phyloP scores from a whole-genome alignment of 2,888 invertebrate genomes.

The Cistogaster globosa region DNA sequence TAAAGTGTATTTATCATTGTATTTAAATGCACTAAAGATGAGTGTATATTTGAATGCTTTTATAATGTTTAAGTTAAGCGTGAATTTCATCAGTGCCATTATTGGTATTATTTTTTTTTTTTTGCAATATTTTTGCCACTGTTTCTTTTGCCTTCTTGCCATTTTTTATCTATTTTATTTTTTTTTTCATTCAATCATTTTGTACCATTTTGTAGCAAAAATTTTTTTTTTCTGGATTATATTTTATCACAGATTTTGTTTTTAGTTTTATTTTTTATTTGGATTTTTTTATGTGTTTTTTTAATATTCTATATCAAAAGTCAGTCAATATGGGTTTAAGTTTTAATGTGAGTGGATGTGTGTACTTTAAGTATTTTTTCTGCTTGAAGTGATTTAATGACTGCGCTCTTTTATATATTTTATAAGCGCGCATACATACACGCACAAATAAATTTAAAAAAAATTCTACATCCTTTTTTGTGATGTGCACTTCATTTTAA shows the following conservation, averaged over 20 bases:
- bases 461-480: slow-evolving; percentile 50
- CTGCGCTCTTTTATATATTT: slow-evolving; percentile 61
- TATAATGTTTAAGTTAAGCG: slow-evolving; percentile 70
- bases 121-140: slow-evolving; percentile 44
- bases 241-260: slow-evolving; percentile 59
- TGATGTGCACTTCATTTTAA: slow-evolving; percentile 69
- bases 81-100: slow-evolving; percentile 70
- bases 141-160: neutral
- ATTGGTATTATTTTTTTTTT: slow-evolving; percentile 59
- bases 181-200: slow-evolving; percentile 35
- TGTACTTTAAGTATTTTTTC: slow-evolving; percentile 70
- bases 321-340: slow-evolving; percentile 69
- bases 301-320: slow-evolving; percentile 55
- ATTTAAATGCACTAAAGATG: slow-evolving; percentile 61
- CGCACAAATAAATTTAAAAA: neutral
- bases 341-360: slow-evolving; percentile 32
- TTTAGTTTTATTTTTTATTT: slow-evolving; percentile 33
- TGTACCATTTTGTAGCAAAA: neutral
- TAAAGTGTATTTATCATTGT: slow-evolving; percentile 52
- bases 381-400: slow-evolving; percentile 72
- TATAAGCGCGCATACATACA: neutral
- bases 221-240: slow-evolving; percentile 38
- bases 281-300: neutral
- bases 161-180: slow-evolving; percentile 1
- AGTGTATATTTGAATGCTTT: slow-evolving; percentile 60